Conservation (phyloP, 2,797 vertebrate genomes). For the Dicrostonyx torquatus region DNA sequence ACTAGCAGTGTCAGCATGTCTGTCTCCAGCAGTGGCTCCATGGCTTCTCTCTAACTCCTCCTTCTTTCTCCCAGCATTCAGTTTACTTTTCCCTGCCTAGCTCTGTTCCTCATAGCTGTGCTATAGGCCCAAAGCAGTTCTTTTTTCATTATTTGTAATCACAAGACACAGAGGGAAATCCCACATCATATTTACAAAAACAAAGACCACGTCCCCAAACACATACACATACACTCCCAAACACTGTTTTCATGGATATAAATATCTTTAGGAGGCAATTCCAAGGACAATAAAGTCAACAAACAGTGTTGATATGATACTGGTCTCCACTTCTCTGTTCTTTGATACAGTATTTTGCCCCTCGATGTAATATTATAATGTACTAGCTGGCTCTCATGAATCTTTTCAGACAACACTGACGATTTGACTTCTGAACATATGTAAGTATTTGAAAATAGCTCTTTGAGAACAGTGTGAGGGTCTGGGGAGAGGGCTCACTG, state of each 20-base stretch:
- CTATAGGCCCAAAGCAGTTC: too few species aligned
- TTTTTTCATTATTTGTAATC: too few species aligned
- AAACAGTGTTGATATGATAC: neutral
- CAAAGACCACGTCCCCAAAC: neutral
- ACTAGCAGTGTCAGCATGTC: too few species aligned
- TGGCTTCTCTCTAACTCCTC: too few species aligned
- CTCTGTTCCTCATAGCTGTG: too few species aligned
- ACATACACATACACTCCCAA: neutral
- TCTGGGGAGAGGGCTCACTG: neutral
- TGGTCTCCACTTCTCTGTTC: conserved; percentile 2
- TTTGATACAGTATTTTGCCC: neutral
- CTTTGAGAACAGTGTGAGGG: conserved; percentile 22
- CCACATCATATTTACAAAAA: neutral
- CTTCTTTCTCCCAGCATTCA: too few species aligned
- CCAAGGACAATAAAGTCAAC: conserved; percentile 20
- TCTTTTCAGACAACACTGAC: conserved; percentile 31
- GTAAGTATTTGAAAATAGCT: conserved; percentile 21
- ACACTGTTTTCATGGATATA: neutral
- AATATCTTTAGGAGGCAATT: conserved; percentile 41
- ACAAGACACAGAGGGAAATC: too few species aligned
- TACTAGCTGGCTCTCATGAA: neutral
- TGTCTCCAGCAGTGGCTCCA: too few species aligned
- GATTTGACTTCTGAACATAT: conserved; percentile 7
- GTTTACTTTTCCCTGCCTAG: too few species aligned
- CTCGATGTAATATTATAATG: neutral